Conservation (phyloP, 2,888 invertebrate species). For the Tipula vernalis region DNA sequence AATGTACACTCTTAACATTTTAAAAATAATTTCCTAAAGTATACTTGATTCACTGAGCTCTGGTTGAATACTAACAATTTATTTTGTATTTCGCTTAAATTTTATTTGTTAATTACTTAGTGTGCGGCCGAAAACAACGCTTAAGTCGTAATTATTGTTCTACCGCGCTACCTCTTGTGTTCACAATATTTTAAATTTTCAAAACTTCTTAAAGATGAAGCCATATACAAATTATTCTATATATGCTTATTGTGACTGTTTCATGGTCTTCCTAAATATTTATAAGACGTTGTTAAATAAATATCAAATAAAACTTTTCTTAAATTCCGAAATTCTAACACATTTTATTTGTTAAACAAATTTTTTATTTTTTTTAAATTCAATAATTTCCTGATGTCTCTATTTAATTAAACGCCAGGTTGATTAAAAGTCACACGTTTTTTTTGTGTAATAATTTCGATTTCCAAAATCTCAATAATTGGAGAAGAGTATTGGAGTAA, state of each 20-base stretch:
- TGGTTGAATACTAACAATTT: not conserved
- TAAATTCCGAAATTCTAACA: not conserved
- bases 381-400: not conserved
- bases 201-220: not conserved
- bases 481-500: not conserved
- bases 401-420: not conserved
- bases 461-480: not conserved
- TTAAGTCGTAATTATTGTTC: no score
- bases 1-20: not conserved
- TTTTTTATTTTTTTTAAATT: not conserved
- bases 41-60: not conserved
- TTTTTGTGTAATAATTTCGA: not conserved
- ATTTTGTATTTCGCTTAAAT: not conserved
- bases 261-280: not conserved
- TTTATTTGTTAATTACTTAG: no score
- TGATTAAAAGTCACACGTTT: not conserved
- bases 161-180: no score
- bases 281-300: not conserved
- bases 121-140: no score
- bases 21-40: not conserved
- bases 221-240: not conserved
- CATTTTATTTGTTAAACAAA: not conserved
- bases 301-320: not conserved
- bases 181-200: not conserved
- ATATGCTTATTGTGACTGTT: not conserved